Evolutionary conservation across 1,140 invertebrate genomes (phyloP).

Genomic region (Trachymyrmex septentrionalis): DNA sequence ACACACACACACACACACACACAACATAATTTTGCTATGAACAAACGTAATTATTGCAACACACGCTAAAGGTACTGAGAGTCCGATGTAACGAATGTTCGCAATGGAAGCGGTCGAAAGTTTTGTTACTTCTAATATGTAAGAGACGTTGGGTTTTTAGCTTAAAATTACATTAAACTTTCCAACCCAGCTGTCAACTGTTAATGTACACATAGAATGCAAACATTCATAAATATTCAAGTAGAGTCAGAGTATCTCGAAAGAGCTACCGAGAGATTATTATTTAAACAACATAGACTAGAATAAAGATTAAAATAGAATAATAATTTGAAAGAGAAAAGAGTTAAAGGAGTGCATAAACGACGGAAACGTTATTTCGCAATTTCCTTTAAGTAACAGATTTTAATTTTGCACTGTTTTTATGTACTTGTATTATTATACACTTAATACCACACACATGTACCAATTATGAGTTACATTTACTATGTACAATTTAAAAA

Average conservation of each 20-base stretch:
- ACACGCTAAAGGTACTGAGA: background rate
- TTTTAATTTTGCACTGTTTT: background rate
- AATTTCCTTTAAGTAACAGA: background rate
- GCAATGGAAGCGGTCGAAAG: background rate
- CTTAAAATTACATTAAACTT: constrained; percentile 17
- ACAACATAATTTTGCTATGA: constrained; percentile 1
- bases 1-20: background rate
- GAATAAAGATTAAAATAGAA: background rate
- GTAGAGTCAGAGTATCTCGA: background rate
- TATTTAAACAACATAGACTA: background rate
- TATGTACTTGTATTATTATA: background rate
- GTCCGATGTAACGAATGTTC: constrained; percentile 5
- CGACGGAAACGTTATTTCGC: background rate
- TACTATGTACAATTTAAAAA: background rate
- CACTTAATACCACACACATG: background rate
- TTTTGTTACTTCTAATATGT: background rate
- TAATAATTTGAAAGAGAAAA: background rate
- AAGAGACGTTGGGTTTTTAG: background rate
- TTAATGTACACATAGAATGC: background rate
- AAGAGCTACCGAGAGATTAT: background rate
- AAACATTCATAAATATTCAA: background rate
- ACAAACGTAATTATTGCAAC: constrained; percentile 31
- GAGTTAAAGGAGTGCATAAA: background rate
- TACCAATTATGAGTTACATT: background rate
- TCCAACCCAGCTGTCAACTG: background rate